These are phyloP conservation scores for Menidia beryllina DNA, from an alignment of 2,113 vertebrate genomes.

Conservation along the genomic window DNA sequence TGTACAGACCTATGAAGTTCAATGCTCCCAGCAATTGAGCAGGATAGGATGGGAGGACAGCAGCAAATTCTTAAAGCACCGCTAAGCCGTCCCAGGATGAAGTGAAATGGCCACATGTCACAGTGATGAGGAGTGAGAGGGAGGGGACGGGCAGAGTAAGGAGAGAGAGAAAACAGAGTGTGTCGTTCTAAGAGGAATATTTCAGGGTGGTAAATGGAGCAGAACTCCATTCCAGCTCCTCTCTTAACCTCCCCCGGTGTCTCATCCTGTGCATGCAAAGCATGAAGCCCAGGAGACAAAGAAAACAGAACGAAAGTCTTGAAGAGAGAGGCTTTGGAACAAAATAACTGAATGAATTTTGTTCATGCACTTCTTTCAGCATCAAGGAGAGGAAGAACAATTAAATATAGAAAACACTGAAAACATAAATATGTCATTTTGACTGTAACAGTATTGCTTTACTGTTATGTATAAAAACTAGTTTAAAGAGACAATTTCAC, in stretches of 20 bases:
- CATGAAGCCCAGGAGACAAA: conserved; percentile 72
- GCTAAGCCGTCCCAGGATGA: conserved; percentile 72
- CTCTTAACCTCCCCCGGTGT: conserved; percentile 75
- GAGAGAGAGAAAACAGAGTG: conserved; percentile 67
- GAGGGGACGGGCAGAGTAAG: conserved; percentile 43
- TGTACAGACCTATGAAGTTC: conserved; percentile 41
- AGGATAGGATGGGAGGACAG: conserved; percentile 66
- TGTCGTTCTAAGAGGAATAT: conserved; percentile 78
- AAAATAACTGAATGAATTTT: conserved; percentile 54
- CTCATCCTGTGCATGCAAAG: conserved; percentile 78
- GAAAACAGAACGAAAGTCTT: conserved; percentile 48
- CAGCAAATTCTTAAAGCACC: conserved; percentile 65
- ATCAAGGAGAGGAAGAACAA: not conserved
- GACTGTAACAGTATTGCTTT: too few relatives aligned
- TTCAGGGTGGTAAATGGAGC: conserved; percentile 81
- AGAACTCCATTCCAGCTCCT: conserved; percentile 80
- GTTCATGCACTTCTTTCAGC: conserved; percentile 42
- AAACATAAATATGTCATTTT: not conserved
- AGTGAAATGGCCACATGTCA: conserved; percentile 75
- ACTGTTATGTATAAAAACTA: too few relatives aligned
- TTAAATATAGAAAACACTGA: not conserved
- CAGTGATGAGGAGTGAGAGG: conserved; percentile 67
- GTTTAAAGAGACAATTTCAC: too few relatives aligned
- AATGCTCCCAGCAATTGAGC: conserved; percentile 53
- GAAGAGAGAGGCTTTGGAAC: conserved; percentile 50